Percentiles rank a stretch among this genome's conserved stretches.
Conservation (phyloP, 2,113 vertebrate genomes). For the Diadophis punctatus region DNA sequence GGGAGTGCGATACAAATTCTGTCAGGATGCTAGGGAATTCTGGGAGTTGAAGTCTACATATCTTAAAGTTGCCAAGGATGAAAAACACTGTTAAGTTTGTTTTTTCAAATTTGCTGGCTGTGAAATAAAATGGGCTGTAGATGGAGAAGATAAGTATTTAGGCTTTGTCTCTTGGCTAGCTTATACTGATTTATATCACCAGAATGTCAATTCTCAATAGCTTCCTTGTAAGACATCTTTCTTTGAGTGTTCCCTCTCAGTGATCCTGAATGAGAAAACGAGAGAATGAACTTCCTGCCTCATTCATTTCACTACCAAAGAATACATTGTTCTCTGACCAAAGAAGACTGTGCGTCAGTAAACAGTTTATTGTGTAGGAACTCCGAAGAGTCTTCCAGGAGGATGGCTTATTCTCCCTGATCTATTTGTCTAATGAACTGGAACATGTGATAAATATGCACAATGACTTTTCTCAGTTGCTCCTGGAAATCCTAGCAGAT, state of each 20-base stretch:
- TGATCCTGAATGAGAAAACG: constrained; percentile 53
- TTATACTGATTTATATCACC: constrained; percentile 47
- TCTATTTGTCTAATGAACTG: constrained; percentile 69
- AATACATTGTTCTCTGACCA: constrained; percentile 65
- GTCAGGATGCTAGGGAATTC: background rate
- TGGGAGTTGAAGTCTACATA: background rate
- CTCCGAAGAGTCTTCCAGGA: constrained; percentile 68
- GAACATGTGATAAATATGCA: constrained; percentile 67
- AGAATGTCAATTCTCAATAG: constrained; percentile 62
- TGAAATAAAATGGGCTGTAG: background rate
- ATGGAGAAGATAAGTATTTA: background rate
- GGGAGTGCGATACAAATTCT: background rate
- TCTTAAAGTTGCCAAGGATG: background rate
- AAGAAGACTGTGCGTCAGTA: constrained; percentile 65
- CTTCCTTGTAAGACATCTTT: constrained; percentile 62
- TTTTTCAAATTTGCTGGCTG: background rate
- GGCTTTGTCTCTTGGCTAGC: background rate
- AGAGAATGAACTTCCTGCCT: constrained; percentile 74
- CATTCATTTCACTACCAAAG: constrained; percentile 62
- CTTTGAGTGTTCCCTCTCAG: constrained; percentile 62
- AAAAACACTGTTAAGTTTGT: background rate
- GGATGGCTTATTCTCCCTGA: constrained; percentile 66
- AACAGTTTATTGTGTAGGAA: constrained; percentile 65
- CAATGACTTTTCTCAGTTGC: constrained; percentile 71
- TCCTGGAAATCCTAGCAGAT: constrained; percentile 65